Evolutionary conservation across 2,113 vertebrate species (phyloP).

Genomic region (Labrus mixtus): DNA sequence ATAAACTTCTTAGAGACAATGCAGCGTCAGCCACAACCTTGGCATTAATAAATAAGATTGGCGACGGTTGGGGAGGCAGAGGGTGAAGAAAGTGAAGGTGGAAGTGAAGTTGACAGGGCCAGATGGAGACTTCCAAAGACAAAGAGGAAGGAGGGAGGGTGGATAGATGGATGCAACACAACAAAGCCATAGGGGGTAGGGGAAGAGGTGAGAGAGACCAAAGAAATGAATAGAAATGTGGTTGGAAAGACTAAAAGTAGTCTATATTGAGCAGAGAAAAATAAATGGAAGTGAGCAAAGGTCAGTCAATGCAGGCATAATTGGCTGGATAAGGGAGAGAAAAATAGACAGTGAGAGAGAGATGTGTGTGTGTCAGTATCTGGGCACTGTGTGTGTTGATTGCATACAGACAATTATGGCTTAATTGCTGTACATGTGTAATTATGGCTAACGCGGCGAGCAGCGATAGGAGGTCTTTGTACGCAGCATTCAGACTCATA

Average conservation of each 20-base stretch:
- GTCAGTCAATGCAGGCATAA: slow-evolving; percentile 19
- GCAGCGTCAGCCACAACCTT: slow-evolving; percentile 41
- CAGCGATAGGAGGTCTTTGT: slow-evolving; percentile 40
- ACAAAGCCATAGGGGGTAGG: slow-evolving; percentile 17
- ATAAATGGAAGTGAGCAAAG: slow-evolving; percentile 15
- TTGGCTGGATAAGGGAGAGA: neutral
- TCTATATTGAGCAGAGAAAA: neutral
- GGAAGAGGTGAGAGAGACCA: slow-evolving; percentile 14
- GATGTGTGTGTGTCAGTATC: neutral
- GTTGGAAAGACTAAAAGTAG: neutral
- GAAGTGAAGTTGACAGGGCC: slow-evolving; percentile 64
- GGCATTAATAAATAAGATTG: slow-evolving; percentile 52
- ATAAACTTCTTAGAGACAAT: slow-evolving; percentile 46
- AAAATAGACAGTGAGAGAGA: slow-evolving; percentile 23
- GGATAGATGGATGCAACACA: slow-evolving; percentile 25
- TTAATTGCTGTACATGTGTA: slow-evolving; percentile 77
- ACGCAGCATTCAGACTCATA: slow-evolving; percentile 46
- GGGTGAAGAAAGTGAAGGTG: slow-evolving; percentile 53
- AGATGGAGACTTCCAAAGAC: slow-evolving; percentile 67
- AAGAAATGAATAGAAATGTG: slow-evolving; percentile 4
- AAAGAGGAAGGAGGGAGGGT: slow-evolving; percentile 2
- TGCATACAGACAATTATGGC: slow-evolving; percentile 64
- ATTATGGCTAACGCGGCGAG: slow-evolving; percentile 62
- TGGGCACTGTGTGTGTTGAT: slow-evolving; percentile 32
- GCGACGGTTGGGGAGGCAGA: slow-evolving; percentile 10